Evolutionary conservation across 2,113 vertebrate species (phyloP).

Genomic region (Trochalopteron elliotii): DNA sequence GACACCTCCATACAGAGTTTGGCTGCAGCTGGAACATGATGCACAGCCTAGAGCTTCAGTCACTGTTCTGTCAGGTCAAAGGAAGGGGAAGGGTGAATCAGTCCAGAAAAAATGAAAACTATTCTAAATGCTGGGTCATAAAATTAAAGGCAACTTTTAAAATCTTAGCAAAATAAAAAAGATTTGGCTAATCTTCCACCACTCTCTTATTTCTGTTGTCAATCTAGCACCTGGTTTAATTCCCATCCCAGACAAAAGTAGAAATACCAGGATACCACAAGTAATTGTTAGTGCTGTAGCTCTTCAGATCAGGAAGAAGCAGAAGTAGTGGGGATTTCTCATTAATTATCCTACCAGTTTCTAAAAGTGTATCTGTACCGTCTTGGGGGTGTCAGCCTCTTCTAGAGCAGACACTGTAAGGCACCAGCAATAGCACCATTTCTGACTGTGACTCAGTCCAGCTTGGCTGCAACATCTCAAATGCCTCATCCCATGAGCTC

Average conservation of each 20-base stretch:
- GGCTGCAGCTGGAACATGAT: constrained; percentile 16
- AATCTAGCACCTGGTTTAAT: background rate
- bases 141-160: background rate
- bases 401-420: background rate
- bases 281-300: background rate
- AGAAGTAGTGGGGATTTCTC: constrained; percentile 4
- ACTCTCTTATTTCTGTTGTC: background rate
- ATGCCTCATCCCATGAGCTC: background rate
- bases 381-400: background rate
- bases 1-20: background rate
- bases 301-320: background rate
- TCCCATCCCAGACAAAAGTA: background rate
- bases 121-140: background rate
- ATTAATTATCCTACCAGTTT: background rate
- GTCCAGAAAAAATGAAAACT: background rate
- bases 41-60: background rate
- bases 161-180: background rate
- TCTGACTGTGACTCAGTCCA: background rate
- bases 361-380: background rate
- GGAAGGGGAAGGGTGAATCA: background rate
- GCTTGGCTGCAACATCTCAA: background rate
- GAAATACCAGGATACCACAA: background rate
- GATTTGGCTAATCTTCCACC: background rate
- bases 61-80: background rate
- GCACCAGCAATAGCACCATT: background rate